Conservation (phyloP, 2,113 vertebrate genomes). For the Hystrix cristata region DNA sequence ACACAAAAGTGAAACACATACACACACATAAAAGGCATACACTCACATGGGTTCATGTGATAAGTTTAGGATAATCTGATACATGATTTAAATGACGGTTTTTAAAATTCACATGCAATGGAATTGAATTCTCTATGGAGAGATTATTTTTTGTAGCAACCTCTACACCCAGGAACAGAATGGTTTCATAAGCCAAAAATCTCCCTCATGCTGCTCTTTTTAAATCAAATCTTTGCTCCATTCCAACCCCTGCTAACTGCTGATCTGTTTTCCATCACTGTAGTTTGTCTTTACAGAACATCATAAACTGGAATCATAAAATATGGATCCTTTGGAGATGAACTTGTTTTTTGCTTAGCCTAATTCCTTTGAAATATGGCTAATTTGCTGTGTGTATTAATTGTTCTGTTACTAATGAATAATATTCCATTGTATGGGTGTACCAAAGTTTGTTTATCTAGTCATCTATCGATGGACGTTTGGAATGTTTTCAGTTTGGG, state of each 20-base stretch:
- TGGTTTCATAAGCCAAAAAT: not conserved
- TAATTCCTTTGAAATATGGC: not conserved
- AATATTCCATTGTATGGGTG: rapidly evolving
- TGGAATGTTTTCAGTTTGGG: not conserved
- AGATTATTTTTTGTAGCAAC: not conserved
- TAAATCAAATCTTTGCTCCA: not conserved
- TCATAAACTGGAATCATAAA: not conserved
- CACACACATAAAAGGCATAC: not conserved
- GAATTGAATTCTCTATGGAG: not conserved
- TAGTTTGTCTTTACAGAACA: not conserved
- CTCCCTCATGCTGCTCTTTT: not conserved
- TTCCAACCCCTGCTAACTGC: not conserved
- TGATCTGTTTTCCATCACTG: not conserved
- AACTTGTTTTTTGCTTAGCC: not conserved
- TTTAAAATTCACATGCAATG: not conserved
- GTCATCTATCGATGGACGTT: not conserved
- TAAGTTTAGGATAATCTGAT: not conserved
- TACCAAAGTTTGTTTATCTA: not conserved
- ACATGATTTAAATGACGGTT: not conserved
- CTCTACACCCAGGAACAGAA: not conserved
- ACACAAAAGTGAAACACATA: not conserved
- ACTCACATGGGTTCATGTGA: not conserved
- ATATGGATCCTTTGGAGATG: not conserved
- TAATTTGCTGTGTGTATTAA: not conserved
- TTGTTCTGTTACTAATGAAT: not conserved